A percentile compares a stretch with the other conserved stretches of the same genome.
Evolutionary conservation across 2,797 vertebrate genomes (phyloP).

Genomic region (Gouania willdenowi): DNA sequence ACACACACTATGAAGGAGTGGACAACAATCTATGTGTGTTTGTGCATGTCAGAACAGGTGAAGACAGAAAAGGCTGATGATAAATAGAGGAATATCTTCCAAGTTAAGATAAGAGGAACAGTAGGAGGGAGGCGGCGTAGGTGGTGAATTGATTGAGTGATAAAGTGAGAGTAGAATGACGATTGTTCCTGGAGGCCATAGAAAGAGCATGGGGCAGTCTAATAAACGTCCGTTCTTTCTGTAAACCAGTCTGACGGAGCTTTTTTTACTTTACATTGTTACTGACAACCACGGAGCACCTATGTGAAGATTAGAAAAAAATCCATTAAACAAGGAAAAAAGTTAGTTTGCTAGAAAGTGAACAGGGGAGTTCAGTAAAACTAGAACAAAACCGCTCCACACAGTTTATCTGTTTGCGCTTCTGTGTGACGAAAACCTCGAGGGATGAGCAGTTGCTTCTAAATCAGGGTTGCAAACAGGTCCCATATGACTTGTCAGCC

Average conservation of each 20-base stretch:
- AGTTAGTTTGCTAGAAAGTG: slow-evolving; percentile 23
- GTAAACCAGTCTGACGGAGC: slow-evolving; percentile 4
- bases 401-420: slow-evolving; percentile 11
- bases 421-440: slow-evolving; percentile 6
- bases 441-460: slow-evolving; percentile 31
- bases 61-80: slow-evolving; percentile 48
- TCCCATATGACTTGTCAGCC: slow-evolving; percentile 44
- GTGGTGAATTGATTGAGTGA: slow-evolving; percentile 44
- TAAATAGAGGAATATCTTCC: slow-evolving; percentile 44
- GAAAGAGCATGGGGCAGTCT: slow-evolving; percentile 36
- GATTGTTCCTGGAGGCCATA: slow-evolving; percentile 57
- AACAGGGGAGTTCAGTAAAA: slow-evolving; percentile 20
- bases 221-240: slow-evolving; percentile 16
- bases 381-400: slow-evolving; percentile 4
- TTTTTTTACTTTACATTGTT: neutral
- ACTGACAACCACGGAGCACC: slow-evolving; percentile 3
- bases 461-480: slow-evolving; percentile 41
- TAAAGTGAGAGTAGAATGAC: slow-evolving; percentile 62
- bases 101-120: slow-evolving; percentile 39
- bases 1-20: slow-evolving; percentile 18
- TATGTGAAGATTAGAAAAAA: slow-evolving; percentile 1
- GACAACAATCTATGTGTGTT: slow-evolving; percentile 11
- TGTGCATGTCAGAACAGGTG: slow-evolving; percentile 41
- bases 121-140: slow-evolving; percentile 13
- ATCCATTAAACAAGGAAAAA: slow-evolving; percentile 2